These are phyloP conservation scores for Choloepus didactylus DNA, from an alignment of 2,797 vertebrate genomes.

Conservation along the genomic window DNA sequence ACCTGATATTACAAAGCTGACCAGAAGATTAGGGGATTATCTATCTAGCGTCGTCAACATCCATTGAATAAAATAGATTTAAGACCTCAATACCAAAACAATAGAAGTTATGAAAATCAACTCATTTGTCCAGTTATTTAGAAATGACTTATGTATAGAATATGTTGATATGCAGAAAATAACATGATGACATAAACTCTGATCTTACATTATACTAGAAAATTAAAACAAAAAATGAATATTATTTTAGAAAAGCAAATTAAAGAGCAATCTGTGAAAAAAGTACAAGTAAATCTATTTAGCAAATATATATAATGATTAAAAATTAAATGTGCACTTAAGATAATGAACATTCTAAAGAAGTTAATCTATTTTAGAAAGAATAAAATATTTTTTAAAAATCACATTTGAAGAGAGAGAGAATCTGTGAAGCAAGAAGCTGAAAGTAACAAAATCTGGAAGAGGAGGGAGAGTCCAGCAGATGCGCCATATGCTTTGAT, in stretches of 20 bases:
- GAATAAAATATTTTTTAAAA: not conserved
- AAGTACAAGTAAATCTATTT: not conserved
- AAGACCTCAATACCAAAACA: not conserved
- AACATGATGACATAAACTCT: not conserved
- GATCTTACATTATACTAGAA: not conserved
- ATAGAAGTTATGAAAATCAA: not conserved
- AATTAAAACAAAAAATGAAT: not conserved
- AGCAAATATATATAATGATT: not conserved
- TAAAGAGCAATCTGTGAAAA: not conserved
- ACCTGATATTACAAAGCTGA: not conserved
- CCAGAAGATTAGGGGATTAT: not conserved
- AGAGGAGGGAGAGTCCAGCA: too few species aligned
- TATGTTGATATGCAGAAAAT: not conserved
- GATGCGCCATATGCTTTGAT: too few species aligned
- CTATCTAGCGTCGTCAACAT: not conserved
- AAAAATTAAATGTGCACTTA: not conserved
- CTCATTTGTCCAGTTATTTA: not conserved
- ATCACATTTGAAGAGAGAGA: not conserved
- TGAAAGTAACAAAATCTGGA: too few species aligned
- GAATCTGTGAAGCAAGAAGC: too few species aligned
- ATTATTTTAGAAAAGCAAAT: not conserved
- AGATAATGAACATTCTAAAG: not conserved
- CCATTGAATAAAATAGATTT: not conserved
- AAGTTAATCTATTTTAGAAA: not conserved
- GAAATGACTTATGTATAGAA: not conserved